Base-by-base conservation (phyloP, 2,888 invertebrate species). In the Eulithis prunata region DNA sequence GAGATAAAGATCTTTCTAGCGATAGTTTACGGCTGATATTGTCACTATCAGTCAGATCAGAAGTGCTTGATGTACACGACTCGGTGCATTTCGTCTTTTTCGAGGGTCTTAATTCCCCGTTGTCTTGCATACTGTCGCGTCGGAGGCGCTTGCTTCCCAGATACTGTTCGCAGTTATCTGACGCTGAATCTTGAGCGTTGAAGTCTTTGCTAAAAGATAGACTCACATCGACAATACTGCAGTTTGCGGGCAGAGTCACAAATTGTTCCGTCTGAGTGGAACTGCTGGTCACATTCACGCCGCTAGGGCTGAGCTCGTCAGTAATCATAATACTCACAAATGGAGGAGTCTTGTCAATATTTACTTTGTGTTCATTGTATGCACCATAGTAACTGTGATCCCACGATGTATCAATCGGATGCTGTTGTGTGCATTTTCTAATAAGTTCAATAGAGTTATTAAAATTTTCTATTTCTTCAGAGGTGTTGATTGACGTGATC, bases 21-120 rank as follows among this genome's bases (percentile, higher is more conserved):
- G 75, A 68, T 21, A 69, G 43, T 57, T 80, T 84, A 53, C 49
- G 49, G 5, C 21, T 49, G 49, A 49, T 49, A 21, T 74, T 71
- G 6, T 88, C 86, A 5, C 75, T 70, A 12, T 88, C 86, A 4
- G 75, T 79, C 56, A 84, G 69, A 62, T 89, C 86, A n/a, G 85
- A 82, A 43, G 76, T 73, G 70, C 85, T 87, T 1, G 87, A 84
- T 58, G 83, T 77, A 79, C 79, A 81, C 1, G 85, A 83, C 63
- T 80, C 82, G n/a, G 71, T 76, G 76, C 84, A 84, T 76, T 88
- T 91, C 2, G 81, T 82, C 72, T 89, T 91, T 74, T 92, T 92
- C 74, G 70, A 78, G 46, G 89, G 89, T 71, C 84, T 80, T 47
- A 75, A 59, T 56, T 80, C 78, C 65, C 68, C 84, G 11, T 76